Conservation (phyloP, 2,113 vertebrate species). For the Phocoena sinus region DNA sequence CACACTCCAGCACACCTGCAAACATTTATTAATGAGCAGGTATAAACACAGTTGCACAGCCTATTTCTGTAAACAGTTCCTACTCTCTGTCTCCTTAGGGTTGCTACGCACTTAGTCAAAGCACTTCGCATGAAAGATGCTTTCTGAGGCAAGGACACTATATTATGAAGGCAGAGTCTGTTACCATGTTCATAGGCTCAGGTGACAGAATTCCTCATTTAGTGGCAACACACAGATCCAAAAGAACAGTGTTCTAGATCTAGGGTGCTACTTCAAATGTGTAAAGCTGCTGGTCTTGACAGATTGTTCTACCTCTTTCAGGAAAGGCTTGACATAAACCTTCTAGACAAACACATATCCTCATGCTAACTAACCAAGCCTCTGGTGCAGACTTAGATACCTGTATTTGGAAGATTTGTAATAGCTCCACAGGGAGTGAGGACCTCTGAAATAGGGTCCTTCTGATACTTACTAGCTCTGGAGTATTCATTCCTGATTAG, state of each 20-base stretch:
- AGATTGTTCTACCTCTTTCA: not conserved
- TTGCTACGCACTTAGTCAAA: not conserved
- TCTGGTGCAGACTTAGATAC: not conserved
- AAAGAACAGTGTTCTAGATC: not conserved
- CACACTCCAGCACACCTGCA: not conserved
- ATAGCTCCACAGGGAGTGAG: not conserved
- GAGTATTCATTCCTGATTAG: not conserved
- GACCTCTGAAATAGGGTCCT: not conserved
- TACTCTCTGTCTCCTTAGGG: not conserved
- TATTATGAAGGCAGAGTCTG: not conserved
- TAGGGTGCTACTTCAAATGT: not conserved
- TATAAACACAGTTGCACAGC: not conserved
- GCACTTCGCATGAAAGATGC: not conserved
- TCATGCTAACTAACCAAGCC: not conserved
- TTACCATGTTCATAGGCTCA: not conserved
- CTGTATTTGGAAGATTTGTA: not conserved
- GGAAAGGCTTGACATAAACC: not conserved
- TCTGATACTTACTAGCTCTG: not conserved
- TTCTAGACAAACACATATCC: not conserved
- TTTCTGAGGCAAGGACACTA: not conserved
- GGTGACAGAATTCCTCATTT: constrained; percentile 5
- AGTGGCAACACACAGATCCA: not conserved
- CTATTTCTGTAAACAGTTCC: not conserved
- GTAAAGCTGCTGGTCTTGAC: not conserved
- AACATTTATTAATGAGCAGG: not conserved